These are phyloP conservation scores for Polymixis flavicincta DNA, from an alignment of 2,888 invertebrate species.

Conservation along the genomic window DNA sequence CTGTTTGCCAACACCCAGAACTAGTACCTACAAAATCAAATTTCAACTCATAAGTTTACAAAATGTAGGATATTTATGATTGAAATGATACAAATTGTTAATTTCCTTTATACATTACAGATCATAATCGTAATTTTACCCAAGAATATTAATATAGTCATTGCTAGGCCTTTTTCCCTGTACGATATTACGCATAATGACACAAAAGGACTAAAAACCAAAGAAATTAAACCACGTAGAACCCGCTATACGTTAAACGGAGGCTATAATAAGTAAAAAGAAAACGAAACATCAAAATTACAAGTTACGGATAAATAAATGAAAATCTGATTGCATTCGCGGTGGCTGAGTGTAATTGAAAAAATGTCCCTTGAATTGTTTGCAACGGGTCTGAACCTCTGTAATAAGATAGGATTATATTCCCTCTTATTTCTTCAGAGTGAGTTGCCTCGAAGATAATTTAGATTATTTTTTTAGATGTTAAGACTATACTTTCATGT, in stretches of 20 bases:
- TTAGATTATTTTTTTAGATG: conserved; percentile 61
- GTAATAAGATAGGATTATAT: conserved; percentile 83
- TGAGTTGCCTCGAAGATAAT: conserved; percentile 62
- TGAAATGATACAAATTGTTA: conserved; percentile 29
- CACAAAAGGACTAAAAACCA: conserved; percentile 38
- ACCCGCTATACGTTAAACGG: conserved; percentile 54
- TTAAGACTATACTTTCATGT: conserved; percentile 48
- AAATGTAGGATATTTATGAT: not conserved
- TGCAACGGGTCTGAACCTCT: conserved; percentile 71
- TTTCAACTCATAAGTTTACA: not conserved
- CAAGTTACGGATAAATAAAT: conserved; percentile 77
- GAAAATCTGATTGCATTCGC: conserved; percentile 84
- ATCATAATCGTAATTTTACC: not conserved
- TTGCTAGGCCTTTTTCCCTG: conserved; percentile 29
- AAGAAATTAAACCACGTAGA: conserved; percentile 58
- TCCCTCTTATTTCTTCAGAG: conserved; percentile 58
- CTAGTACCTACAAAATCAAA: not conserved
- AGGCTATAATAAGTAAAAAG: conserved; percentile 48
- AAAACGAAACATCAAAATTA: conserved; percentile 74
- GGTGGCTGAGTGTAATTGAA: conserved; percentile 84
- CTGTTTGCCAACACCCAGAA: not conserved
- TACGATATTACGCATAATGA: conserved; percentile 46
- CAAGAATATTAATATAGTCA: conserved; percentile 12
- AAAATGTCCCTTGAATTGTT: conserved; percentile 86
- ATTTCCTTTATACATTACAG: conserved; percentile 29